Base-by-base conservation (phyloP, 2,888 invertebrate genomes). In the Nephrotoma guestfalica region DNA sequence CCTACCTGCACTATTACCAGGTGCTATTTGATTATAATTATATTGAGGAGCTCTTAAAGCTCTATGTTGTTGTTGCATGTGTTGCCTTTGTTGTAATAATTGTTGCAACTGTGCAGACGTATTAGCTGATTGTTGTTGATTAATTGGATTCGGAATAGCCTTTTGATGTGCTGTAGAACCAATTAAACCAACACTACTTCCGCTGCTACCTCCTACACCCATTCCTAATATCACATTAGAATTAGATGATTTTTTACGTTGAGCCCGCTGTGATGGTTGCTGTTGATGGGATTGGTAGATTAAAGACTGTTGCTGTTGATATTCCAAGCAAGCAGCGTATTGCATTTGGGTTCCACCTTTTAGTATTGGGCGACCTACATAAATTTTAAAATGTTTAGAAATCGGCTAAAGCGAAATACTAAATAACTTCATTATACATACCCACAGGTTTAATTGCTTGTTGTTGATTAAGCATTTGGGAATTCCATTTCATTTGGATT, bases 361-460 rank as follows among this genome's bases (percentile, higher is more conserved):
- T 11, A 91, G 87, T 87, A 91, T 91, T 11, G 91, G 91, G 15
- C 91, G 90, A 41, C 91, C 91, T 91, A 11, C 84, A 11, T n/a
- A 51, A 83, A 13, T n/a, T 85, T 83, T 41, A 86, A 47, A 85
- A 86, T 9, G 6, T 41, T 85, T 51, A 6, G 13, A 87, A 86
- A 41, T 11, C 11, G 15, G 83, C 86, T 85, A 86, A 86, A 86
- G 86, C 86, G 15, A 86, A 85, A 86, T 83, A n/a, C 6, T 84
- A 86, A 85, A 41, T 86, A 15, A 86, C 40, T 83, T 51, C 41
- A 43, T 15, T 30, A 86, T 86, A 85, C 43, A 71, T 83, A 89
- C 90, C 90, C 87, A 90, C 89, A 86, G 90, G 89, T 87, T 90
- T 89, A 84, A 87, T 40, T 41, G 51, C 89, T 43, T 88, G 88